Evolutionary conservation across 2,888 invertebrate genomes (phyloP), one percentile per base, ranked within the genome.

Genomic region (Archips crataeganus): DNA sequence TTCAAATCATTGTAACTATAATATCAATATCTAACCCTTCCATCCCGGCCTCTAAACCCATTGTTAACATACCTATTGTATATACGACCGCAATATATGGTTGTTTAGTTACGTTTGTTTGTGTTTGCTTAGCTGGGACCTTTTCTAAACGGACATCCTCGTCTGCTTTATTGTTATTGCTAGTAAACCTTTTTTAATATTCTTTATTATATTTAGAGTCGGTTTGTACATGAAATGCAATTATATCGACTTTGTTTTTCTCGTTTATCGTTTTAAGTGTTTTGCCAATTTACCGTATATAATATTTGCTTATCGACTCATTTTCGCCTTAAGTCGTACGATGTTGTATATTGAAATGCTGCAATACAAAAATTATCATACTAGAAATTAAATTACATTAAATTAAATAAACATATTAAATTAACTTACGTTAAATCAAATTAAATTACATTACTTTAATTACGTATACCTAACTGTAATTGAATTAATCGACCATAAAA

Each of bases 51-150:
- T 57, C 75, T 80, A 80, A 77, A 77, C 80, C 78, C 82, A 75
- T 86, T 85, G 85, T 86, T 83, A 82, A 80, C 79, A 79, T 79
- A 83, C 82, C 82, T 79, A 84, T 87, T 87, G 85, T 87, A 77
- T 75, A 76, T 74, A 76, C 70, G 75, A 80, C 81, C 84, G 82
- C 84, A 82, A 84, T 85, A 83, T 82, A 85, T 83, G 79, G 77
- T 79, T 79, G 80, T 78, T 79, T 79, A 81, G 79, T 82, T 77
- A 60, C 75, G 79, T 78, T 81, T 85, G 82, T 86, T 85, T 85
- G 79, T 84, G 77, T 84, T 82, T 82, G 82, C 79, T 80, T 85
- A 82, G 76, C 76, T 79, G 79, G 79, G 81, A 81, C 79, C 82
- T 81, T 78, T 78, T 83, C 83, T 82, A 80, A 85, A 86, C 83